Conservation (phyloP, 2,797 vertebrate species). For the Cottoperca gobio region DNA sequence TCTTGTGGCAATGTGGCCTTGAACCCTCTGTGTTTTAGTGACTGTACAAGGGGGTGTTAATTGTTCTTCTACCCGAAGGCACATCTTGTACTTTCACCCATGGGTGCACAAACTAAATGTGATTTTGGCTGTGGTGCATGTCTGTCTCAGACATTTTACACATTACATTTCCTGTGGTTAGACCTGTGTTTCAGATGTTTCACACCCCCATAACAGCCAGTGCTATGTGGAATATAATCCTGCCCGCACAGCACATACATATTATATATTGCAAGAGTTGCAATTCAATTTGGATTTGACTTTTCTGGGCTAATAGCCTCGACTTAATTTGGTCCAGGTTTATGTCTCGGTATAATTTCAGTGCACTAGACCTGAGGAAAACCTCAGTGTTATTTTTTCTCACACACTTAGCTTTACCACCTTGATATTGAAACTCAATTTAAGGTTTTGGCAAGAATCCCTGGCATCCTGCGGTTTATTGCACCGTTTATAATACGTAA, state of each 20-base stretch:
- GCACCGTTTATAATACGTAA: neutral
- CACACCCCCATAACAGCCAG: constrained; percentile 41
- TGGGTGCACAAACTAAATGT: constrained; percentile 65
- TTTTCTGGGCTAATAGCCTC: constrained; percentile 38
- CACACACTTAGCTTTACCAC: neutral
- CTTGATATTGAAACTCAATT: constrained; percentile 22
- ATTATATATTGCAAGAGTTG: constrained; percentile 26
- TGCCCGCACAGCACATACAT: neutral
- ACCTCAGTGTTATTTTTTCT: constrained; percentile 20
- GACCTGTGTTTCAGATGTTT: constrained; percentile 41
- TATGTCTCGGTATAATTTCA: constrained; percentile 9
- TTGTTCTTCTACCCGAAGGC: constrained; percentile 61
- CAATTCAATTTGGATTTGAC: constrained; percentile 53
- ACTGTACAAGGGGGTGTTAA: constrained; percentile 64
- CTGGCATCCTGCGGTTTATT: neutral
- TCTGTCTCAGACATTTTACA: constrained; percentile 53
- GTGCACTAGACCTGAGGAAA: neutral
- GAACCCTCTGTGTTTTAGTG: constrained; percentile 47
- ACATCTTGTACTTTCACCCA: constrained; percentile 64
- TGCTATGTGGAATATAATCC: constrained; percentile 5
- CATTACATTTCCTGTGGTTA: constrained; percentile 46
- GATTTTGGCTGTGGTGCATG: constrained; percentile 54
- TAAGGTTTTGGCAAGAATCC: neutral
- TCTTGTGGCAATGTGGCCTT: constrained; percentile 37
- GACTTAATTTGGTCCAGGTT: constrained; percentile 26